Conservation (phyloP, 2,888 invertebrate species). For the Ischnus inquisitorius region DNA sequence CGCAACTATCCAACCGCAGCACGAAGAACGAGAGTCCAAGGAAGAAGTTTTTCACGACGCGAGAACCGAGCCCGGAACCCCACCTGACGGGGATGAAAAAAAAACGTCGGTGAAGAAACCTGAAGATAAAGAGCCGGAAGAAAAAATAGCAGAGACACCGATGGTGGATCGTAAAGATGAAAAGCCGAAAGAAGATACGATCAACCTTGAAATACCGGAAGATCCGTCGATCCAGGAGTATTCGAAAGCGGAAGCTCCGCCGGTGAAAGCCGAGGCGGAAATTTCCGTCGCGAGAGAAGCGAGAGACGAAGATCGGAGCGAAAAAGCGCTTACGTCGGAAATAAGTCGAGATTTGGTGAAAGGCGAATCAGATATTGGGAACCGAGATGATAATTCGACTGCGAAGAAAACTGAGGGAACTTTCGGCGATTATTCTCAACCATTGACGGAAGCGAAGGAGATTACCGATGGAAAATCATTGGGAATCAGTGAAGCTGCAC, state of each 20-base stretch:
- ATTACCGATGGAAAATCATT: background rate
- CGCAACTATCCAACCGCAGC: background rate
- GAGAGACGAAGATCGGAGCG: background rate
- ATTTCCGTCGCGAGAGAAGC: background rate
- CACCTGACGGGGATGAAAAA: background rate
- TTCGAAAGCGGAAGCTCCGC: background rate
- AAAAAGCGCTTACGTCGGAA: background rate
- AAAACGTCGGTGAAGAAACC: constrained; percentile 18
- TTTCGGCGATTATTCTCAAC: background rate
- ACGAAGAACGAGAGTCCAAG: background rate
- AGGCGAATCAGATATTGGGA: background rate
- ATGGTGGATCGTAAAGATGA: background rate
- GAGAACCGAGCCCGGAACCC: background rate
- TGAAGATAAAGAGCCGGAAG: constrained; percentile 35
- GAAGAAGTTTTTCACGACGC: constrained; percentile 8
- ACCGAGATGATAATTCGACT: background rate
- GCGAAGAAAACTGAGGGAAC: background rate
- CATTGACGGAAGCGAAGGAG: background rate
- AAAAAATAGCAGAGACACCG: background rate
- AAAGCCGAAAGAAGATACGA: background rate
- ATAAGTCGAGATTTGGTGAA: background rate
- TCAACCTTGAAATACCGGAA: background rate
- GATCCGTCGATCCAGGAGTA: background rate
- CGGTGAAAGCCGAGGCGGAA: background rate
- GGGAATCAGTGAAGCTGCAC: background rate